phyloP scores from a whole-genome alignment of 1,140 invertebrate genomes.

The Agrilus planipennis region DNA sequence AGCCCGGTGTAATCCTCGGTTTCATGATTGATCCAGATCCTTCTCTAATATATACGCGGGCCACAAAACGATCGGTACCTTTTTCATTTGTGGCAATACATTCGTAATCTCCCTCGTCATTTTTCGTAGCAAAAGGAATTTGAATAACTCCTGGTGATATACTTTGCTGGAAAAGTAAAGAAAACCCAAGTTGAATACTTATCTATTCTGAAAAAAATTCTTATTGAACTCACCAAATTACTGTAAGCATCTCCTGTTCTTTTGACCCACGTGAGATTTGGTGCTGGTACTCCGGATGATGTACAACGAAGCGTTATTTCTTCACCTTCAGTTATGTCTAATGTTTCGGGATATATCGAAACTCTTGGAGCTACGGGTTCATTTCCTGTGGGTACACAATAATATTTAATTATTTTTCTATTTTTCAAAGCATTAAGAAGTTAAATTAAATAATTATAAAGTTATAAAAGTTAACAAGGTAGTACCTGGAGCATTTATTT shows the following conservation, averaged over 20 bases:
- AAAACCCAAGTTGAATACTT: too few species aligned
- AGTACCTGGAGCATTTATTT: conserved; percentile 8
- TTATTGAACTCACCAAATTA: background rate
- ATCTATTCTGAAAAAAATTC: conserved; percentile 4
- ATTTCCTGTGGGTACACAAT: conserved; percentile 21
- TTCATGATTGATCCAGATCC: conserved; percentile 12
- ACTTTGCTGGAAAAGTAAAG: too few species aligned
- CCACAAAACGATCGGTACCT: conserved; percentile 43
- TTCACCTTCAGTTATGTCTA: conserved; percentile 63
- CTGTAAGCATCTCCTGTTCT: too few species aligned
- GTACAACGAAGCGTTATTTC: conserved; percentile 62
- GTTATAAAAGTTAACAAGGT: too few species aligned
- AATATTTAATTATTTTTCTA: background rate
- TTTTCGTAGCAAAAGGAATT: conserved; percentile 43
- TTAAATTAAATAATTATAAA: background rate
- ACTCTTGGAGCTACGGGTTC: conserved; percentile 43
- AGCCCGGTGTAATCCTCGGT: conserved; percentile 43
- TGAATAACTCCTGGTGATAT: conserved; percentile 49
- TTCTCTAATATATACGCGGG: conserved; percentile 49
- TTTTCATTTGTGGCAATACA: conserved; percentile 59
- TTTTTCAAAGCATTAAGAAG: background rate
- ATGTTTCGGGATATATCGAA: conserved; percentile 46
- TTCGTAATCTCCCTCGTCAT: conserved; percentile 64
- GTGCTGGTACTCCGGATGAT: conserved; percentile 59
- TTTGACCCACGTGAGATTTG: conserved; percentile 60